Evolutionary conservation across 2,888 invertebrate genomes (phyloP), one percentile per base, ranked within the genome.

Genomic region (Epirrhoe tristata): DNA sequence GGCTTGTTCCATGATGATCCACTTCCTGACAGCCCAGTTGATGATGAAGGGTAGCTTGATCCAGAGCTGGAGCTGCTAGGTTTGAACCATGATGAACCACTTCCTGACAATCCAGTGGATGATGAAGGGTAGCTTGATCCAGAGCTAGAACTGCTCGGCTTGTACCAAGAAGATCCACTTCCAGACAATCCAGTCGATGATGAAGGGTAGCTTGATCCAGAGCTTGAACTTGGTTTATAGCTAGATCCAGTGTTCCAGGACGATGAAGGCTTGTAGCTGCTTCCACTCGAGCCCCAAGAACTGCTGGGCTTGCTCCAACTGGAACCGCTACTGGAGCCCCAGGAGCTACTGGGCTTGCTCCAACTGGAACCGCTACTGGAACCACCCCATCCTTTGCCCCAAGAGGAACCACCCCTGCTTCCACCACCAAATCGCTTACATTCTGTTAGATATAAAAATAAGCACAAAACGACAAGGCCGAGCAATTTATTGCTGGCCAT

Each of bases 401-500:
- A 77, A 6, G 77, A 76, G 4, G 69, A 66, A 12, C 75, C 62
- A 7, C 78, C 36, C 1, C 77, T 56, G 2, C 80, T 54, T 12
- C 80, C 24, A 4, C 81, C 67, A 3, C 74, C 71, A 12, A 6
- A 51, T 52, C 81, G 73, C 52, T 76, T 63, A 74, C 86, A 81
- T 75, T 86, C 81, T 61, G 80, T 77, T 57, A 80, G 76, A 72
- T 81, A 79, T 43, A 81, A 74, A 58, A 80, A 76, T 46, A 83
- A 63, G 78, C 81, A 81, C 67, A 81, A 74, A 67, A 89, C 71
- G 63, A 89, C 79, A 14, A 90, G 81, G 77, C 86, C 85, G 81
- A 89, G 84, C 82, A 90, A 76, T 74, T 69, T 76, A 76, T 81
- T 88, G 81, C 80, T 87, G 80, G 82, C 87, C 91, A 90, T 90